Evolutionary conservation across 2,113 vertebrate genomes (phyloP).

Genomic region (Muntiacus muntjak): DNA sequence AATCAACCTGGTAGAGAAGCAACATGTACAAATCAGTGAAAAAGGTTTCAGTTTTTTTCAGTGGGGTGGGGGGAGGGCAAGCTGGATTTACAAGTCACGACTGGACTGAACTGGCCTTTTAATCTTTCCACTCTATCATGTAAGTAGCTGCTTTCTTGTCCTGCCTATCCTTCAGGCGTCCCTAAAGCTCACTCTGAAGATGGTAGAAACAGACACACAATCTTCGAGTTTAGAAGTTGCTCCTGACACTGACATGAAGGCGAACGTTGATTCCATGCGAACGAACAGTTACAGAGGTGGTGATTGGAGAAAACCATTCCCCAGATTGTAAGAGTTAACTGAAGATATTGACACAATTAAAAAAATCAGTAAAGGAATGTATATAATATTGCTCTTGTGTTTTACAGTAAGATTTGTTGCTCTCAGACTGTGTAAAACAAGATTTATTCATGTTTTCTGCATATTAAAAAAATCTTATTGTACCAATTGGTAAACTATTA

Average conservation of each 20-base stretch:
- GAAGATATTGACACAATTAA: slow-evolving; percentile 83
- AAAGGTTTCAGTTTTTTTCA: slow-evolving; percentile 10
- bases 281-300: slow-evolving; percentile 72
- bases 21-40: slow-evolving; percentile 56
- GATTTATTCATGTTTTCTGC: slow-evolving; percentile 93
- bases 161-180: slow-evolving; percentile 75
- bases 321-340: slow-evolving; percentile 83
- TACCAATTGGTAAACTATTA: slow-evolving; percentile 93
- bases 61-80: slow-evolving; percentile 45
- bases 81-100: slow-evolving; percentile 79
- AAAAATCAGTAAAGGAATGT: slow-evolving; percentile 88
- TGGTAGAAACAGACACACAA: slow-evolving; percentile 73
- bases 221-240: slow-evolving; percentile 68
- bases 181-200: slow-evolving; percentile 77
- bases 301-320: slow-evolving; percentile 78
- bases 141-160: slow-evolving; percentile 85
- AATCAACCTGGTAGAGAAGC: slow-evolving; percentile 67
- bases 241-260: slow-evolving; percentile 79
- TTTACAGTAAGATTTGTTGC: slow-evolving; percentile 92
- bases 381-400: slow-evolving; percentile 91
- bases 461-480: slow-evolving; percentile 92
- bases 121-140: slow-evolving; percentile 82
- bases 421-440: slow-evolving; percentile 92
- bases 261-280: slow-evolving; percentile 73
- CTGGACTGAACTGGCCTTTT: slow-evolving; percentile 80